Percentiles rank a stretch among this genome's conserved stretches.
Conservation (phyloP, 2,113 vertebrate species). For the Toxostoma redivivum region DNA sequence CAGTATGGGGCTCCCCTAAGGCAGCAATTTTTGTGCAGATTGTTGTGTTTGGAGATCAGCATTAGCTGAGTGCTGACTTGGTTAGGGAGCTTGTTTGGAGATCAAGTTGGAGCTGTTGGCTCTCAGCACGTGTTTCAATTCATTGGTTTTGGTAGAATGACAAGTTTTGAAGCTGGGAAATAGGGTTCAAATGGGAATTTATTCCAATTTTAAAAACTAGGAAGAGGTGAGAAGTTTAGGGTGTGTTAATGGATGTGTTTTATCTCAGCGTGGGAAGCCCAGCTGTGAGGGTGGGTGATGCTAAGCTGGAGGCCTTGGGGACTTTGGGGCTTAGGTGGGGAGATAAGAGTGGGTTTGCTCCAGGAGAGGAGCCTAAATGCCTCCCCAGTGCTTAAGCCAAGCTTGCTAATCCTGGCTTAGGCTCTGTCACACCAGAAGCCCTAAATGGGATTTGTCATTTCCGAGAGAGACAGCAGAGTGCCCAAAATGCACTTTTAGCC, state of each 20-base stretch:
- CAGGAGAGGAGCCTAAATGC: not conserved
- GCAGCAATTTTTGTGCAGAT: not conserved
- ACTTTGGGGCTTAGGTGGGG: not conserved
- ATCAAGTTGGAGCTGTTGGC: not conserved
- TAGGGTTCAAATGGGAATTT: not conserved
- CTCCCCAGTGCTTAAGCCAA: not conserved
- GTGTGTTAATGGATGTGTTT: not conserved
- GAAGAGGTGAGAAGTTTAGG: not conserved
- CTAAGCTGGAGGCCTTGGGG: not conserved
- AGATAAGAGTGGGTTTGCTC: not conserved
- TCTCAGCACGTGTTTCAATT: rapidly evolving
- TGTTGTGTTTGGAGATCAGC: not conserved
- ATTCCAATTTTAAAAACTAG: not conserved
- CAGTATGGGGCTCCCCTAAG: not conserved
- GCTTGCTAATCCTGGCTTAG: not conserved
- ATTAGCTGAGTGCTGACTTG: not conserved
- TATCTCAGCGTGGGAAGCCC: not conserved
- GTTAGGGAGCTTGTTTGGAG: not conserved
- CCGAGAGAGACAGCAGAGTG: not conserved
- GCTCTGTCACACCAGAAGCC: not conserved
- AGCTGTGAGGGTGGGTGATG: not conserved
- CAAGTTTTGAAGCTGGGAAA: not conserved
- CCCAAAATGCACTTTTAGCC: not conserved
- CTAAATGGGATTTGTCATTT: not conserved
- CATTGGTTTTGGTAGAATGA: not conserved